These are phyloP conservation scores for Drosophila picticornis DNA, from an alignment of 2,888 invertebrate genomes.

Conservation along the genomic window DNA sequence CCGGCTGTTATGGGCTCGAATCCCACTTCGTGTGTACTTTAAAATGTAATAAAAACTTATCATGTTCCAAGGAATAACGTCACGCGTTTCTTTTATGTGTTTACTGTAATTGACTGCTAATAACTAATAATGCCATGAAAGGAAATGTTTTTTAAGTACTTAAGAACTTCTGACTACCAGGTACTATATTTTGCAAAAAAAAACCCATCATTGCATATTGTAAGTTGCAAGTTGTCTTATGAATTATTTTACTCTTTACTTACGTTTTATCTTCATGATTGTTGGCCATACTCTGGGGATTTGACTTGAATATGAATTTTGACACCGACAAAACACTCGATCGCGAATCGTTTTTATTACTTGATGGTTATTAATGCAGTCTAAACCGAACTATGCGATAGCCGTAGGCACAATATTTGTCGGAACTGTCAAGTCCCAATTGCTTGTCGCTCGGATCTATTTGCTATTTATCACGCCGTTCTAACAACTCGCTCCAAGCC, in stretches of 20 bases:
- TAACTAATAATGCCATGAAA: not conserved
- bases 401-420: conserved; percentile 31
- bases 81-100: not conserved
- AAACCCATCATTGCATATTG: not conserved
- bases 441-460: conserved; percentile 3
- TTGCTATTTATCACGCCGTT: conserved; percentile 40
- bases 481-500: conserved; percentile 69
- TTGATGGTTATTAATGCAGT: conserved; percentile 28
- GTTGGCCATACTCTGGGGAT: conserved; percentile 58
- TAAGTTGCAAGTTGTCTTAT: not conserved
- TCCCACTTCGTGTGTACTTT: not conserved
- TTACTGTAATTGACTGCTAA: not conserved
- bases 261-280: conserved; percentile 71
- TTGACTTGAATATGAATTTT: conserved; percentile 15
- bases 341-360: conserved; percentile 39
- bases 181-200: not conserved
- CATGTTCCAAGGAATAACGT: not conserved
- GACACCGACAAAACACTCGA: conserved; percentile 14
- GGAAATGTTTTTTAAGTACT: not conserved
- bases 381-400: conserved; percentile 18
- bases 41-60: not conserved
- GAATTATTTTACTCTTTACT: conserved; percentile 51
- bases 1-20: not conserved
- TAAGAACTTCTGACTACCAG: not conserved
- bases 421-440: conserved; percentile 10